phyloP scores from a whole-genome alignment of 2,888 invertebrate species.

The Lepidochitona cinerea region DNA sequence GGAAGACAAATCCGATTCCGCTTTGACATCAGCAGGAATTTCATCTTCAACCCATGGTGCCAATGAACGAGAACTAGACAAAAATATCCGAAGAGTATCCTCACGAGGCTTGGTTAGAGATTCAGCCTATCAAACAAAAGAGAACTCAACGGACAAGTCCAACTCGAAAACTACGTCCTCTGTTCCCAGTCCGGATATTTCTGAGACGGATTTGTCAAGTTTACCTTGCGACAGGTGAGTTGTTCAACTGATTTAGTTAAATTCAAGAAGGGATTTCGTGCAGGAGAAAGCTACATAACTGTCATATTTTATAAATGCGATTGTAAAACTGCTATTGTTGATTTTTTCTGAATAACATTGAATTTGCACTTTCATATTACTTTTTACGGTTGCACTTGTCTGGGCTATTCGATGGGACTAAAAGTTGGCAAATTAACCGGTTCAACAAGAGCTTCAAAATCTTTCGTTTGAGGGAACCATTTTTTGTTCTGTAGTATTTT shows the following conservation, averaged over 20 bases:
- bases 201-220: too few species aligned
- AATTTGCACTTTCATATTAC: not conserved
- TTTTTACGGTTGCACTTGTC: not conserved
- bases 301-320: too few species aligned
- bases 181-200: constrained; percentile 6
- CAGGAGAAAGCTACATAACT: too few species aligned
- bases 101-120: not conserved
- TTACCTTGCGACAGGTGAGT: too few species aligned
- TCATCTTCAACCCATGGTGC: not conserved
- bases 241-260: too few species aligned
- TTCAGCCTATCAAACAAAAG: constrained; percentile 7
- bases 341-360: not conserved
- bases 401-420: not conserved
- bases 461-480: too few species aligned
- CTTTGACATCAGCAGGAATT: not conserved
- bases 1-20: not conserved
- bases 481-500: too few species aligned
- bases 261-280: too few species aligned
- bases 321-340: too few species aligned
- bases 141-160: constrained; percentile 1
- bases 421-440: too few species aligned
- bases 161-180: constrained; percentile 3
- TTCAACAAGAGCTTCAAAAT: too few species aligned
- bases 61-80: not conserved
- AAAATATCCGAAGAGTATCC: not conserved